Evolutionary conservation across 2,797 vertebrate genomes (phyloP).

Genomic region (Sandelia bainsii): DNA sequence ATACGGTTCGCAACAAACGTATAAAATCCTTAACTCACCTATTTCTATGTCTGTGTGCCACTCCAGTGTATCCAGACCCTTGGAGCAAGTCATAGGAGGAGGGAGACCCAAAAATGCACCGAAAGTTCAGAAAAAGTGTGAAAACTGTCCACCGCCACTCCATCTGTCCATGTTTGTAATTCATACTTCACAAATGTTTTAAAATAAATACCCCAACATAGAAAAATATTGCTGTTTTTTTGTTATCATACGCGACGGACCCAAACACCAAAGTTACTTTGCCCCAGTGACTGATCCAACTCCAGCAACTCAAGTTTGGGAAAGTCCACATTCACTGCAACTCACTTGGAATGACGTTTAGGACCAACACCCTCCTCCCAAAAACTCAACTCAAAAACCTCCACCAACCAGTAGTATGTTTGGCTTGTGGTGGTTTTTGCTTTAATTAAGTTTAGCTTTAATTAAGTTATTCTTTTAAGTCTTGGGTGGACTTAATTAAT

Average conservation of each 20-base stretch:
- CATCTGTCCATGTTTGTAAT: slow-evolving; percentile 41
- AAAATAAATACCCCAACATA: slow-evolving; percentile 40
- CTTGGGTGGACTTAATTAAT: slow-evolving; percentile 35
- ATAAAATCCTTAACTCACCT: slow-evolving; percentile 68
- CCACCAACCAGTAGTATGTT: not conserved
- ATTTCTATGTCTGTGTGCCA: slow-evolving; percentile 78
- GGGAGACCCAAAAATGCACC: slow-evolving; percentile 69
- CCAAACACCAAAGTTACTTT: slow-evolving; percentile 46
- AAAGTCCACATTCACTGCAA: slow-evolving; percentile 74
- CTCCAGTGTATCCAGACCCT: slow-evolving; percentile 72
- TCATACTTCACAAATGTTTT: slow-evolving; percentile 53
- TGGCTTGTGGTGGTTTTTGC: not conserved
- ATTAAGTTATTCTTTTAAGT: slow-evolving; percentile 9
- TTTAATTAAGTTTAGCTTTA: not conserved
- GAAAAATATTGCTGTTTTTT: slow-evolving; percentile 8
- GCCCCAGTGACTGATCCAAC: slow-evolving; percentile 63
- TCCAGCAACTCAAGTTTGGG: slow-evolving; percentile 69
- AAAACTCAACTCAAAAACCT: slow-evolving; percentile 25
- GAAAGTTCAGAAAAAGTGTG: slow-evolving; percentile 74
- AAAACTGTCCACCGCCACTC: slow-evolving; percentile 70
- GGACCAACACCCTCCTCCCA: slow-evolving; percentile 73
- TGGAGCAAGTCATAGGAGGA: slow-evolving; percentile 79
- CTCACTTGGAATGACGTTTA: slow-evolving; percentile 76
- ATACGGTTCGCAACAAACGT: not conserved
- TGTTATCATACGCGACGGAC: slow-evolving; percentile 31